phyloP scores from a whole-genome alignment of 2,888 invertebrate genomes.

The Polyploca ridens region DNA sequence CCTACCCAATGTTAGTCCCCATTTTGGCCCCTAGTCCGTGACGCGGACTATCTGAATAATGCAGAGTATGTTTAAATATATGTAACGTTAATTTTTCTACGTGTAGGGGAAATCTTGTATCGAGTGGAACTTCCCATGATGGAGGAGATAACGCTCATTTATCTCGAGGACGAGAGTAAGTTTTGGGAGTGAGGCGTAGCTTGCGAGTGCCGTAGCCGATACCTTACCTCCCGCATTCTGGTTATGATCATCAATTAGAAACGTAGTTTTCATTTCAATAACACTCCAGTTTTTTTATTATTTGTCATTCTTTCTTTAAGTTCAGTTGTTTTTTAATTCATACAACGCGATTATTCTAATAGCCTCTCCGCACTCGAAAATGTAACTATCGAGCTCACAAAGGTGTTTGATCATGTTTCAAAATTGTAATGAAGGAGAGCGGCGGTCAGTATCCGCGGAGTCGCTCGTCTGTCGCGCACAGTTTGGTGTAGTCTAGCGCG shows the following conservation, averaged over 20 bases:
- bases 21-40: conserved; percentile 35
- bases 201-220: conserved; percentile 87
- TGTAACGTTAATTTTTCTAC: conserved; percentile 85
- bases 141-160: conserved; percentile 97
- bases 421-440: conserved; percentile 35
- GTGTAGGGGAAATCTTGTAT: conserved; percentile 94
- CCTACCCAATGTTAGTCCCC: conserved; percentile 15
- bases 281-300: conserved; percentile 80
- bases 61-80: conserved; percentile 66
- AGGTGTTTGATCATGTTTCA: conserved; percentile 60
- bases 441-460: conserved; percentile 42
- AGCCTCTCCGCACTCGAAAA: conserved; percentile 77
- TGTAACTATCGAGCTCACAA: conserved; percentile 69
- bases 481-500: conserved; percentile 24
- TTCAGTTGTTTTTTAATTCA: conserved; percentile 75
- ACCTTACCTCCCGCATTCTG: conserved; percentile 85
- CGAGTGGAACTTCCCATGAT: conserved; percentile 96
- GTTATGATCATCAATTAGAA: conserved; percentile 85
- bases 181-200: conserved; percentile 86
- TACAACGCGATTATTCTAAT: conserved; percentile 77
- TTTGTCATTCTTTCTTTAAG: conserved; percentile 75
- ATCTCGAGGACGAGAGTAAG: conserved; percentile 95
- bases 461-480: conserved; percentile 34
- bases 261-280: conserved; percentile 84
- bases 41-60: conserved; percentile 38